A percentile compares a stretch with the other conserved stretches of the same genome.
Conservation (phyloP, 2,888 invertebrate species). For the Theretra japonica region DNA sequence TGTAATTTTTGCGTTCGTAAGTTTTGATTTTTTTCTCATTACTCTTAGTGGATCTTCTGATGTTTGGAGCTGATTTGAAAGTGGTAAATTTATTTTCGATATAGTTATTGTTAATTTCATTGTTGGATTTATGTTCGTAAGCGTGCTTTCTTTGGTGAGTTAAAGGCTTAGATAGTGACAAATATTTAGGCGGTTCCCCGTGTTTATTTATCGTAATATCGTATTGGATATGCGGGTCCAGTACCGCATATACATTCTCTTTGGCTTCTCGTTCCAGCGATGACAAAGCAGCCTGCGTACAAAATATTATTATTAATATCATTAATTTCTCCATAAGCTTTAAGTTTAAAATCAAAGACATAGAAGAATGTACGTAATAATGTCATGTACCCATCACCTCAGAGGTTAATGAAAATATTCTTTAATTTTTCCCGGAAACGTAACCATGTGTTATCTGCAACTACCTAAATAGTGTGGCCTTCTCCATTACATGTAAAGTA, state of each 20-base stretch:
- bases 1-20: constrained; percentile 54
- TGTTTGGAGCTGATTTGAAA: constrained; percentile 66
- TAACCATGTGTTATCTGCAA: too few species aligned
- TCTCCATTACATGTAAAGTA: too few species aligned
- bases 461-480: too few species aligned
- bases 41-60: constrained; percentile 68
- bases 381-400: too few species aligned
- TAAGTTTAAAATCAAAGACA: too few species aligned
- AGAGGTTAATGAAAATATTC: too few species aligned
- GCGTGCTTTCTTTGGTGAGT: constrained; percentile 81
- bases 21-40: constrained; percentile 52
- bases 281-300: constrained; percentile 74
- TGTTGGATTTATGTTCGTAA: constrained; percentile 63
- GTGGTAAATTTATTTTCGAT: constrained; percentile 63
- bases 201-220: constrained; percentile 83
- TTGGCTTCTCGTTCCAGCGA: constrained; percentile 83
- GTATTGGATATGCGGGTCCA: constrained; percentile 83
- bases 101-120: constrained; percentile 71
- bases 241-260: constrained; percentile 83
- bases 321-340: too few species aligned
- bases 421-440: too few species aligned
- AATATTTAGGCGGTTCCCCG: constrained; percentile 81
- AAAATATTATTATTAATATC: constrained; percentile 33
- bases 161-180: constrained; percentile 81
- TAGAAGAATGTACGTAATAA: too few species aligned